Evolutionary conservation across 2,888 invertebrate genomes (phyloP).

Genomic region (Acholoe squamosa): DNA sequence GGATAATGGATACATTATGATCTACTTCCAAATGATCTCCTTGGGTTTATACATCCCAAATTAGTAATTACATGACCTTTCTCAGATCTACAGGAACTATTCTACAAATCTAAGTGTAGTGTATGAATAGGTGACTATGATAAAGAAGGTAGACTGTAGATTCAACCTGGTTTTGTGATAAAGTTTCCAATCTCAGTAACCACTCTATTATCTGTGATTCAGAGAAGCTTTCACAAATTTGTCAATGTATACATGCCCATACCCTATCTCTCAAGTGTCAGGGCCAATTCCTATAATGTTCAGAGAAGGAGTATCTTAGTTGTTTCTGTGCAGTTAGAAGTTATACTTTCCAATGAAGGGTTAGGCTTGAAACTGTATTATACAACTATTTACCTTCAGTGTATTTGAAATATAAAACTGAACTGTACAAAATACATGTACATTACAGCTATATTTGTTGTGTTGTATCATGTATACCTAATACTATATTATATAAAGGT

Average conservation of each 20-base stretch:
- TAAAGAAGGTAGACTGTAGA: background rate
- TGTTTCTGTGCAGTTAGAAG: background rate
- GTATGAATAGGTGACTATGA: too few species aligned
- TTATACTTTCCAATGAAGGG: background rate
- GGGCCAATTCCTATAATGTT: background rate
- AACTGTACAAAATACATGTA: background rate
- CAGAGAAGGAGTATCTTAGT: background rate
- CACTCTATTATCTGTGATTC: constrained; percentile 30
- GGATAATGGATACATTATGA: background rate
- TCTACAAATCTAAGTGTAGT: too few species aligned
- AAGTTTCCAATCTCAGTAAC: background rate
- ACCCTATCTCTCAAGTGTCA: background rate
- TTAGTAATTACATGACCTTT: too few species aligned
- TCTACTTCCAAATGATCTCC: background rate
- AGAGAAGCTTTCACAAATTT: background rate
- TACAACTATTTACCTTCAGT: background rate
- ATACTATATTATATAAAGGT: background rate
- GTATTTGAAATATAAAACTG: background rate
- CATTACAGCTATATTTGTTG: background rate
- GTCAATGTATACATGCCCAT: background rate
- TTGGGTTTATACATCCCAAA: too few species aligned
- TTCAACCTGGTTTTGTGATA: background rate
- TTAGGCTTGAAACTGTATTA: too few species aligned
- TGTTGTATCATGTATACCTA: background rate
- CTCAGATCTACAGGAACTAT: too few species aligned